Conservation (phyloP, 1,140 invertebrate species). For the Planococcus citri region DNA sequence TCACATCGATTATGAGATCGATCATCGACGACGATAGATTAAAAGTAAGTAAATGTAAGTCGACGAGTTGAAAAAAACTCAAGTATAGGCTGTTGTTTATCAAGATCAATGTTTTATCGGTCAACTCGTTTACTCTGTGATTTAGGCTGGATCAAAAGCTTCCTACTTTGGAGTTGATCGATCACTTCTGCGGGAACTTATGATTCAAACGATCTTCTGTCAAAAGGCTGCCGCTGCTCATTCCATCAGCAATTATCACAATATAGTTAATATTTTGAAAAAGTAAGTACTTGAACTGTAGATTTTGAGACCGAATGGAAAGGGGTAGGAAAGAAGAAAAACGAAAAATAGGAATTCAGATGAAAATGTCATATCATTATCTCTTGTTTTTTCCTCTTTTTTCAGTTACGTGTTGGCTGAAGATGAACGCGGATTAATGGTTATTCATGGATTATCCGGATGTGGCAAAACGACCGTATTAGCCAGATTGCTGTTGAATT, state of each 20-base stretch:
- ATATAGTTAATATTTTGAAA: constrained; percentile 14
- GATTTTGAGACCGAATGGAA: no score
- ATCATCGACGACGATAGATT: constrained; percentile 43
- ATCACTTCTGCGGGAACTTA: not conserved
- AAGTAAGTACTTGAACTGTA: not conserved
- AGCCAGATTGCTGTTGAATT: constrained; percentile 51
- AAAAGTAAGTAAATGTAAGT: constrained; percentile 29
- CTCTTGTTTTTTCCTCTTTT: no score
- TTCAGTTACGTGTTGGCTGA: not conserved
- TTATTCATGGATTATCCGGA: constrained; percentile 61
- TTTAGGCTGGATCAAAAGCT: constrained; percentile 11
- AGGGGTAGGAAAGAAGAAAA: no score
- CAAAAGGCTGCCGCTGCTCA: constrained; percentile 2
- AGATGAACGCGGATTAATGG: constrained; percentile 33
- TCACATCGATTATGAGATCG: constrained; percentile 41
- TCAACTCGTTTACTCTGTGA: not conserved
- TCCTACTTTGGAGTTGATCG: constrained; percentile 20
- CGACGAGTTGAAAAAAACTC: not conserved
- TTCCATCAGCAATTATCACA: constrained; percentile 10
- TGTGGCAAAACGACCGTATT: constrained; percentile 68
- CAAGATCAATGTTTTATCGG: not conserved
- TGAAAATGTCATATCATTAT: not conserved
- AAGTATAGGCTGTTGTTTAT: not conserved
- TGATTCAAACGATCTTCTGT: constrained; percentile 12
- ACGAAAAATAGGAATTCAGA: no score